Conservation (phyloP, 2,888 invertebrate species). For the Dryobotodes eremita region DNA sequence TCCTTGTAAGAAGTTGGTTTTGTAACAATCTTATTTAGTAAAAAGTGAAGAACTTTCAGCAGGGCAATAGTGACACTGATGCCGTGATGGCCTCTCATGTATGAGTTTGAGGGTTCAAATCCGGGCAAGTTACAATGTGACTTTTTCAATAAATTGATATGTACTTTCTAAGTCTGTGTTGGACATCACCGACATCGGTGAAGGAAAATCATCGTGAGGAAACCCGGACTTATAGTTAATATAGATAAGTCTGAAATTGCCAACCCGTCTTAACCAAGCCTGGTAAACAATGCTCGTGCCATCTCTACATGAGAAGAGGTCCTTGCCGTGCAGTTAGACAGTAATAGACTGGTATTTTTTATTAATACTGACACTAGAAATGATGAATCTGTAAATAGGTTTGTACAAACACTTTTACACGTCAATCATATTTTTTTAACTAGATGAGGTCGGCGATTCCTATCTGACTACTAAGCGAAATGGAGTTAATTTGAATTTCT, state of each 20-base stretch:
- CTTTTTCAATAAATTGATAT: not conserved
- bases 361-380: not conserved
- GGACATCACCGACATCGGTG: not conserved
- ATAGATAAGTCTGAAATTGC: not conserved
- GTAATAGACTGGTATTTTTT: not conserved
- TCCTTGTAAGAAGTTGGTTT: slow-evolving; percentile 2
- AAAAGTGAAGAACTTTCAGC: not conserved
- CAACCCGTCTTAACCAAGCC: not conserved
- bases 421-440: no score
- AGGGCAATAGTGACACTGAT: not conserved
- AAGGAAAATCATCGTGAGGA: not conserved
- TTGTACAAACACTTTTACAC: no score
- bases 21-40: not conserved
- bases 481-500: not conserved
- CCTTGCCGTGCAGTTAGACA: not conserved
- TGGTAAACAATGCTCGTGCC: not conserved
- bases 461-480: no score
- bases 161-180: not conserved
- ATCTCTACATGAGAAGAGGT: not conserved
- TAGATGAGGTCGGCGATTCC: no score
- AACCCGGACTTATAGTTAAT: not conserved
- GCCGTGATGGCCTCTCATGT: not conserved
- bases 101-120: not conserved
- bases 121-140: not conserved
- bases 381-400: no score